Evolutionary conservation across 2,888 invertebrate species (phyloP).

Genomic region (Diaphora mendica): DNA sequence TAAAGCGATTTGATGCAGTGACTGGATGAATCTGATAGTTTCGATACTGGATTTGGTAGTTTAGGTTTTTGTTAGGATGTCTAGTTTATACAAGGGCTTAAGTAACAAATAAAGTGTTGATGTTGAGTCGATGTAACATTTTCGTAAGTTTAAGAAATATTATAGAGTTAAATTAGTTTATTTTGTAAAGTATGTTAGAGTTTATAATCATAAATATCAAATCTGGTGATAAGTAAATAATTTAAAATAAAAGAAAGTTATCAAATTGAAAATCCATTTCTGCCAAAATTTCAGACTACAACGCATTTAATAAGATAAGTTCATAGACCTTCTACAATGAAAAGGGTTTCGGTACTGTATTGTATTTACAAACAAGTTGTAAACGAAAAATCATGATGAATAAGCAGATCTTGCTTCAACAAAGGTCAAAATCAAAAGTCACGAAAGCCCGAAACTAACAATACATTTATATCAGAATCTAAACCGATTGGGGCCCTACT

Average conservation of each 20-base stretch:
- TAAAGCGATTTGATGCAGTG: neutral
- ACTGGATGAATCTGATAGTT: neutral
- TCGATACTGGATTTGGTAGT: neutral
- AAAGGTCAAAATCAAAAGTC: neutral
- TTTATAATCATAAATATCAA: neutral
- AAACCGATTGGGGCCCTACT: conserved; percentile 47
- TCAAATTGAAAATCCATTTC: too few species aligned
- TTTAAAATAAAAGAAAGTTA: too few species aligned
- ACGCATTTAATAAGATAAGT: neutral
- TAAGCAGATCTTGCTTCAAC: neutral
- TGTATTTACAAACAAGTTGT: neutral
- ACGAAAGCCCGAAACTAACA: neutral
- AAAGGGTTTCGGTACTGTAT: neutral
- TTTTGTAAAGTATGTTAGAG: neutral
- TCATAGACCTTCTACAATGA: neutral
- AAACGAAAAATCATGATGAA: neutral
- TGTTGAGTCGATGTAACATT: too few species aligned
- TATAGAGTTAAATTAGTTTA: too few species aligned
- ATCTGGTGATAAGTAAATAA: too few species aligned
- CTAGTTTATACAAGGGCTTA: neutral
- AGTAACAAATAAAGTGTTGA: neutral
- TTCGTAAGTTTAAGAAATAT: too few species aligned
- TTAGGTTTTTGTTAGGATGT: neutral
- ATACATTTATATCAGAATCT: conserved; percentile 43
- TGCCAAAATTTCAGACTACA: too few species aligned